These are phyloP conservation scores for Vulpes lagopus DNA, from an alignment of 2,113 vertebrate species.

Conservation along the genomic window DNA sequence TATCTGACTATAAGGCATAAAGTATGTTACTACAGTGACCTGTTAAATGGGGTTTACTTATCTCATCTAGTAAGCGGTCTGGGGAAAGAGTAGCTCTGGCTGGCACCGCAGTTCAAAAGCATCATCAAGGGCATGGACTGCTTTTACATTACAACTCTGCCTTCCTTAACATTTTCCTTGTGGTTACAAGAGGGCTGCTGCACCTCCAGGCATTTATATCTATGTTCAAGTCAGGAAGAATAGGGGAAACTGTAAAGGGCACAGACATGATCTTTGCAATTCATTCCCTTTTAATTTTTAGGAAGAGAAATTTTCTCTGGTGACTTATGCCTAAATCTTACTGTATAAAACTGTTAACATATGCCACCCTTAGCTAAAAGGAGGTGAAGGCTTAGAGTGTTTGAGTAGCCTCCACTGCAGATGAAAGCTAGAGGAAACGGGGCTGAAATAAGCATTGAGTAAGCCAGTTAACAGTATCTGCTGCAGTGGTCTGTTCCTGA, in stretches of 20 bases:
- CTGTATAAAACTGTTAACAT: background rate
- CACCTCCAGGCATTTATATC: background rate
- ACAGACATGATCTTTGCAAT: background rate
- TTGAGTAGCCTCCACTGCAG: background rate
- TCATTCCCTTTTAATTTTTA: background rate
- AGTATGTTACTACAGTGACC: background rate
- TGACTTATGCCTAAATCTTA: background rate
- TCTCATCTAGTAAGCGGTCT: background rate
- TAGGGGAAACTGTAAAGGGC: background rate
- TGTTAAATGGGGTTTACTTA: background rate
- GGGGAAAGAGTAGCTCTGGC: background rate
- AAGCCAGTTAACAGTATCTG: background rate
- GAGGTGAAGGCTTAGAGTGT: background rate
- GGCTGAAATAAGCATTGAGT: background rate
- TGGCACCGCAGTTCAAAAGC: background rate
- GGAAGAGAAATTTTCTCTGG: background rate
- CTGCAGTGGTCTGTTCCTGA: background rate
- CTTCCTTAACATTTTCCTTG: background rate
- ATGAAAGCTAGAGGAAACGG: background rate
- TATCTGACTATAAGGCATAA: background rate
- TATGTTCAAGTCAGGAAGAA: background rate
- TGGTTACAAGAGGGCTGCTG: background rate
- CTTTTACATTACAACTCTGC: background rate
- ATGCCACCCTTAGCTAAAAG: background rate
- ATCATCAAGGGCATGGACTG: background rate